Evolutionary conservation across 2,113 vertebrate genomes (phyloP), one percentile per base, ranked within the genome.

Genomic region (Cyanoliseus patagonus): DNA sequence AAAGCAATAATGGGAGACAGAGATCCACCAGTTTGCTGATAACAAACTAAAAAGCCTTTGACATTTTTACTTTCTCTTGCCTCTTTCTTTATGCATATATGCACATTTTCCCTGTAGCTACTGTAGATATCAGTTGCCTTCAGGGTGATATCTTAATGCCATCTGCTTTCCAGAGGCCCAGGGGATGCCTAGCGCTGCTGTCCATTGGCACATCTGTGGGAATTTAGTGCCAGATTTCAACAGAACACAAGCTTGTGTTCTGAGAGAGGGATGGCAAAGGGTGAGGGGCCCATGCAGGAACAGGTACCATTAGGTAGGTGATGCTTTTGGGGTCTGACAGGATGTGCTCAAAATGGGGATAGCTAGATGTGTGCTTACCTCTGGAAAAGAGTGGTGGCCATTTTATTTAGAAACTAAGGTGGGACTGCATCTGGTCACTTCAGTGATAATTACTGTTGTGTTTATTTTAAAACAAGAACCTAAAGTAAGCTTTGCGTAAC

Each of bases 171-270:
- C 67, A 23, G 28, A 42, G 49, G 67, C 46, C 25, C 30, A 16
- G 25, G 78, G 41, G 27, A 37, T 0, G 0, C 0, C 2, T 22
- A 6, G 11, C 24, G 41, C 30, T 62, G n/a, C 53, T 64, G 2
- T 57, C 55, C 41, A 35, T 30, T 37, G 35, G 44, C 0, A 0
- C 20, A 23, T 49, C 63, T 57, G 20, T 64, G 66, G 42, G 13
- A 35, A 28, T 75, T 75, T 19, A 70, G 85, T 55, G 62, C 61
- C 31, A 75, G 66, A 44, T 33, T 74, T 74, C 39, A 51, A 28
- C 25, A 46, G 35, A 61, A 66, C 6, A 59, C 41, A 70, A 70
- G 23, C 16, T 67, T 51, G 11, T 25, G 39, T 46, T 84, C 35
- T 53, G 44, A 24, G 68, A 64, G 22, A 33, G 11, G 14, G 20